Base-by-base conservation (phyloP, 2,113 vertebrate species). In the Psilopsiagon aymara region DNA sequence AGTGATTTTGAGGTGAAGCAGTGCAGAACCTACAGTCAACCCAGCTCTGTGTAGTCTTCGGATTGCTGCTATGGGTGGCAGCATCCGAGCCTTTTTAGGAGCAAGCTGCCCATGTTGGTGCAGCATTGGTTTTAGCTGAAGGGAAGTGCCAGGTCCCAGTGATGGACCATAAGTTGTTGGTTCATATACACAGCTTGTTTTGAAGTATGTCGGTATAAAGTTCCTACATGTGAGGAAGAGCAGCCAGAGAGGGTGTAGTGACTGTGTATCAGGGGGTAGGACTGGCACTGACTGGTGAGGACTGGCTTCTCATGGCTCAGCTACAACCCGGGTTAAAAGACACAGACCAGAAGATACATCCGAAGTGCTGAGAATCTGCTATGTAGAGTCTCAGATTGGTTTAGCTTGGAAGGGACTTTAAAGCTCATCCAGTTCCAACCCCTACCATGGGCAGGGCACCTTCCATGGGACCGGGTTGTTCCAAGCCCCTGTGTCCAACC, bases 311-410 rank as follows among this genome's bases (percentile, higher is more conserved):
- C 2, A 0, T 21, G 4, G 12, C 51, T 44, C 52, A 29, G 23
- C 57, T 37, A 2, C 0, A 3, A 20, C 35, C 51, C 6, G 0
- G 9, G 31, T 64, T 19, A 29, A 46, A 59, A 63, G 20, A 20
- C 2, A 1, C 6, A 47, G 41, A 28, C 7, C n/a, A 67, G 10
- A 8, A 62, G 37, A 9, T 6, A 1, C 24, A 25, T 1, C 59
- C 63, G 15, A 5, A 9, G 60, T 0, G n/a, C 7, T 59, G 35
- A 29, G 43, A 35, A 53, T 37, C 71, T 66, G 46, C 9, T 55
- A 3, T 57, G 33, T 57, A 57, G 31, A n/a, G 13, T 14, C 33
- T n/a, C 33, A 14, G 4, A 9, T 4, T 59, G 31, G 55, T n/a
- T n/a, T 57, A 31, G 19, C 33, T 23, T n/a, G 20, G 13, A 23